phyloP scores from a whole-genome alignment of 1,140 invertebrate species.

The Eupeodes corollae region DNA sequence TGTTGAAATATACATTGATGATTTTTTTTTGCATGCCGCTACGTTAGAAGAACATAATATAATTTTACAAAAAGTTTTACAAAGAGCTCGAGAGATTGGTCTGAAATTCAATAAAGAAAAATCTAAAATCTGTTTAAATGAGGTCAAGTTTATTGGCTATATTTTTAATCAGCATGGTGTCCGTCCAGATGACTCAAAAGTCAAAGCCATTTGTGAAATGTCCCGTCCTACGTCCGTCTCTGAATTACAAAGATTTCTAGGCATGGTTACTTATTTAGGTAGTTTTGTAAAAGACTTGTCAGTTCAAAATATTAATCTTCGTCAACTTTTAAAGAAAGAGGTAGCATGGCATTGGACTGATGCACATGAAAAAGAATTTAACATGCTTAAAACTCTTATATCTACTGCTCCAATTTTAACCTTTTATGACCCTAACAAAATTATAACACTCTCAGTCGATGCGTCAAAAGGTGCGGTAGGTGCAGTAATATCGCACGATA shows the following conservation, averaged over 20 bases:
- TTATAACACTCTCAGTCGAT: slow-evolving; percentile 25
- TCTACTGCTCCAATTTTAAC: slow-evolving; percentile 19
- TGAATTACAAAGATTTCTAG: slow-evolving; percentile 24
- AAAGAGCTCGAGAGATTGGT: slow-evolving; percentile 8
- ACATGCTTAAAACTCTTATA: slow-evolving; percentile 20
- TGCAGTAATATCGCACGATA: slow-evolving; percentile 24
- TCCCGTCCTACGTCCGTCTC: slow-evolving; percentile 14
- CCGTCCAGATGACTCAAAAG: slow-evolving; percentile 12
- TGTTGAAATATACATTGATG: slow-evolving; percentile 30
- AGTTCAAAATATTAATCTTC: slow-evolving; percentile 11
- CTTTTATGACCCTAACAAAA: slow-evolving; percentile 19
- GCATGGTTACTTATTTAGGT: slow-evolving; percentile 21
- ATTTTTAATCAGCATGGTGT: slow-evolving; percentile 15
- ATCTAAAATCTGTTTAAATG: too few relatives aligned
- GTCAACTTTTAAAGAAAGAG: slow-evolving; percentile 11
- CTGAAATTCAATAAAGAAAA: too few relatives aligned
- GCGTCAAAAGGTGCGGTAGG: too few relatives aligned
- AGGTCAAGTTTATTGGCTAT: slow-evolving; percentile 29
- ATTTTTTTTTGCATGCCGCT: slow-evolving; percentile 23
- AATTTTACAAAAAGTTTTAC: slow-evolving; percentile 21
- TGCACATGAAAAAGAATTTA: slow-evolving; percentile 7
- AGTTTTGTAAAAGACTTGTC: slow-evolving; percentile 23
- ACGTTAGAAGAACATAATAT: slow-evolving; percentile 18
- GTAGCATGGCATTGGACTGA: slow-evolving; percentile 1
- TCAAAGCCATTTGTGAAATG: slow-evolving; percentile 18